A percentile compares a stretch with the other conserved stretches of the same genome.
phyloP scores from a whole-genome alignment of 2,113 vertebrate species.

The Lepus europaeus region DNA sequence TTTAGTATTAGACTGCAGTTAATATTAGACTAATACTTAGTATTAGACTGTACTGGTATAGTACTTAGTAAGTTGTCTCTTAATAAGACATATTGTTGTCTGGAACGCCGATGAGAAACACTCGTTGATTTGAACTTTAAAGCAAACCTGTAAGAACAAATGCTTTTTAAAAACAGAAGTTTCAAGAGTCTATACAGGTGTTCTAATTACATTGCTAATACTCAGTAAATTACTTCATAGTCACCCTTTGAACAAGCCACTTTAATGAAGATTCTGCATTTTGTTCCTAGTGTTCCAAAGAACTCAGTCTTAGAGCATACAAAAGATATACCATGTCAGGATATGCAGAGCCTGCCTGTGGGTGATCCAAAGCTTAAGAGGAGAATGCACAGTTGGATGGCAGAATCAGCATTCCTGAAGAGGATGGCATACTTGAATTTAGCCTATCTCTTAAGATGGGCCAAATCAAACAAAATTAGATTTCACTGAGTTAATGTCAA shows the following conservation, averaged over 20 bases:
- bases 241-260: neutral
- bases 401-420: neutral
- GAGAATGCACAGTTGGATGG: neutral
- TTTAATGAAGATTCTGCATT: neutral
- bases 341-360: neutral
- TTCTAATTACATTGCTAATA: neutral
- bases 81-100: neutral
- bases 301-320: neutral
- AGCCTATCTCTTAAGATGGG: neutral
- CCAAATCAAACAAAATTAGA: neutral
- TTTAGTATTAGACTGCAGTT: neutral
- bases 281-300: neutral
- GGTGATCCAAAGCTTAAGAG: no score
- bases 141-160: neutral
- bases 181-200: neutral
- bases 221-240: neutral
- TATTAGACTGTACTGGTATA: neutral
- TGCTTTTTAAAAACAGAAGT: neutral
- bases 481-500: neutral
- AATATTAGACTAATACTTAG: no score
- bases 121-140: neutral
- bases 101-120: neutral
- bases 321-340: neutral
- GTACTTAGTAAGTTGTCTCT: neutral
- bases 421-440: neutral